Conservation (phyloP, 2,113 vertebrate genomes). For the Struthio camelus region DNA sequence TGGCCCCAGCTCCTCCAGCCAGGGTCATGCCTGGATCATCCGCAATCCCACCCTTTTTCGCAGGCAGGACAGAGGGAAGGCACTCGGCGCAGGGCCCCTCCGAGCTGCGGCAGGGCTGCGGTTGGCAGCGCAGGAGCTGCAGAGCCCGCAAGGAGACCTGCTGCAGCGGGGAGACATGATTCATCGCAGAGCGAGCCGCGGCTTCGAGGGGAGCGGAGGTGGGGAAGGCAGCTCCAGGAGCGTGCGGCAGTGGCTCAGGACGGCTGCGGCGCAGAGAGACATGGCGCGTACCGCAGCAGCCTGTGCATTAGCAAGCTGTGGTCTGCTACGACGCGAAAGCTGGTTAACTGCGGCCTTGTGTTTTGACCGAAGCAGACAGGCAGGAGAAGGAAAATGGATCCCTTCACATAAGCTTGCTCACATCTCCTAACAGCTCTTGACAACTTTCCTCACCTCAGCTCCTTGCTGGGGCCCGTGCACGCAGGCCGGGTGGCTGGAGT, state of each 20-base stretch:
- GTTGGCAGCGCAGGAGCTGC: neutral
- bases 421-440: neutral
- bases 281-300: neutral
- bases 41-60: too few relatives aligned
- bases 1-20: too few relatives aligned
- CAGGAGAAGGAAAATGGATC: slow-evolving; percentile 47
- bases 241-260: neutral
- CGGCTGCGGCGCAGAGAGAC: neutral
- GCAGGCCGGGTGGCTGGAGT: fast-evolving
- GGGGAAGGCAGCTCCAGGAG: neutral
- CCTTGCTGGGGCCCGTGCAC: neutral
- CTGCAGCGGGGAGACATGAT: neutral
- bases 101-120: neutral
- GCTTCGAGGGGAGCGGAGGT: neutral
- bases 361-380: slow-evolving; percentile 56
- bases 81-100: too few relatives aligned
- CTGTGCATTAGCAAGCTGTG: neutral
- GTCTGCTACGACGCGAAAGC: neutral
- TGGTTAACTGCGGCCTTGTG: neutral
- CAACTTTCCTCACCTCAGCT: neutral
- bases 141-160: neutral
- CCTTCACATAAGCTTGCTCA: neutral
- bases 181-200: neutral
- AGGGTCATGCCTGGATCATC: too few relatives aligned
- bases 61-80: too few relatives aligned